Base-by-base conservation (phyloP, 2,888 invertebrate genomes). In the Anthrax anthrax region DNA sequence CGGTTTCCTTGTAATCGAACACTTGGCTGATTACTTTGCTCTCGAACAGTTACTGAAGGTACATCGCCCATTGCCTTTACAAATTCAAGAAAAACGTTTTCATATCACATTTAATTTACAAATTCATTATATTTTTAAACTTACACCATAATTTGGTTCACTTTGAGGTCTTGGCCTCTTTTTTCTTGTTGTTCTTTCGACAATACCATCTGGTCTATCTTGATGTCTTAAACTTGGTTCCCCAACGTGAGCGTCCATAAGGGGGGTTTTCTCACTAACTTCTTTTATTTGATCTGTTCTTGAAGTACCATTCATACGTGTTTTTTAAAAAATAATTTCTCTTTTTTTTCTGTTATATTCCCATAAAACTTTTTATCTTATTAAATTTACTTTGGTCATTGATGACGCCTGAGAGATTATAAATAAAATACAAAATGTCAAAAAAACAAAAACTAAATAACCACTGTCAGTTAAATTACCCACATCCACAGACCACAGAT, bases 171-270 rank as follows among this genome's bases (percentile, higher is more conserved):
- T 74, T 38, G 72, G 67, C 54, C 74, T 74, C 48, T 74, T 65
- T 62, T 77, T 77, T 52, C 77, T 73, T 32, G 72, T 70, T 54
- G 66, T 70, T 47, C 74, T 72, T 52, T 72, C 72, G 50, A 68
- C 70, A 51, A 72, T 72, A 50, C 69, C 70, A 52, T 70, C 66
- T 58, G 74, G 71, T 55, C 74, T 74, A 47, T 50, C 48, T 36
- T 51, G 50, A 37, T 57, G 52, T 38, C 52, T 53, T 47, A 51
- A 39, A 41, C 54, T 54, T 18, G 57, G 54, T 29, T 59, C 60
- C 50, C 59, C 61, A 51, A 64, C 81, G 73, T 86, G 85, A 62
- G 81, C 84, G 74, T 86, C 86, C 86, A 87, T 87, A 64, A 86
- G 78, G 69, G 83, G 81, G 60, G 84, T 84, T 58, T 75, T 78